Evolutionary conservation across 2,797 vertebrate genomes (phyloP).

Genomic region (Helarctos malayanus): DNA sequence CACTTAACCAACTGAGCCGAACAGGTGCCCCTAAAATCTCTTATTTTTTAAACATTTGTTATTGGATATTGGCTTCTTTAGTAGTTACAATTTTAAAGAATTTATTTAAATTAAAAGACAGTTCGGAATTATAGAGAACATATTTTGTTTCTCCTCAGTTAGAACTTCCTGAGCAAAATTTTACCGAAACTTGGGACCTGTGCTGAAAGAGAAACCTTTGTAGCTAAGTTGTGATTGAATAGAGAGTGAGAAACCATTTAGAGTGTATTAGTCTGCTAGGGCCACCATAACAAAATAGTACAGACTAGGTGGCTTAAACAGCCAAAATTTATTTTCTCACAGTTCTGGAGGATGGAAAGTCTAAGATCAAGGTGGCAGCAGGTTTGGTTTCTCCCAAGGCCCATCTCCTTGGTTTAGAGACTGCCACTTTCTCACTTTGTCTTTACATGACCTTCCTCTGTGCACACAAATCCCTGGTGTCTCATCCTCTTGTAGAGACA

Average conservation of each 20-base stretch:
- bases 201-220: neutral
- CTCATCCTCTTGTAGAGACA: neutral
- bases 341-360: neutral
- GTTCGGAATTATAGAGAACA: neutral
- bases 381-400: neutral
- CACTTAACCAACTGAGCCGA: too few relatives aligned
- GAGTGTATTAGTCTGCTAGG: neutral
- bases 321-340: neutral
- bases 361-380: neutral
- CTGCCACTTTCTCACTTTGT: neutral
- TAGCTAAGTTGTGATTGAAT: neutral
- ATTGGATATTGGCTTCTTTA: neutral
- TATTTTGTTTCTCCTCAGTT: neutral
- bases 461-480: neutral
- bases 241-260: neutral
- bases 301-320: neutral
- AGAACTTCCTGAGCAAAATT: neutral
- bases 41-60: constrained; percentile 7
- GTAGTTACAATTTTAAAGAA: neutral
- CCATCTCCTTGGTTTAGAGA: neutral
- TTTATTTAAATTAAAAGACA: constrained; percentile 7
- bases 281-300: neutral
- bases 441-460: neutral
- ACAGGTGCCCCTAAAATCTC: too few relatives aligned
- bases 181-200: neutral